phyloP scores from a whole-genome alignment of 2,797 vertebrate genomes.

The Coendou prehensilis region DNA sequence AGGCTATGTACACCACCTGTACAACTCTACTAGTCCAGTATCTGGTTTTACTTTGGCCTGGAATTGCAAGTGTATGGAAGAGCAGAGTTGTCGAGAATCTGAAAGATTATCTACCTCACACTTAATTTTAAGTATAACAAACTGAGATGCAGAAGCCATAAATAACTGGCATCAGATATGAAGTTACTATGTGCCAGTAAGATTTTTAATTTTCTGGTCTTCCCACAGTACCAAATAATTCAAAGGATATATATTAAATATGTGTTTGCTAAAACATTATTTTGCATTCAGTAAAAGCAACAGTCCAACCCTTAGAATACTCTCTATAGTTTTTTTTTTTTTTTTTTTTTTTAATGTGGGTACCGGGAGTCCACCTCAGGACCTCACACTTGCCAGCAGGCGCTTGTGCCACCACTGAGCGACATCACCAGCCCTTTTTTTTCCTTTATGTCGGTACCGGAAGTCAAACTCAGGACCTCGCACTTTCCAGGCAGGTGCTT shows the following conservation, averaged over 20 bases:
- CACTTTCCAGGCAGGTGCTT: no score
- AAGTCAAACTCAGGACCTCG: no score
- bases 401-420: no score
- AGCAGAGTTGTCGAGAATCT: neutral
- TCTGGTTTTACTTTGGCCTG: neutral
- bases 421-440: no score
- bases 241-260: neutral
- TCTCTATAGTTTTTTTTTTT: neutral
- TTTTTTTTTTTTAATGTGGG: neutral
- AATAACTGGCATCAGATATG: neutral
- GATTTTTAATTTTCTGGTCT: neutral
- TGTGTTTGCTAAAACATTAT: neutral
- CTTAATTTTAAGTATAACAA: conserved; percentile 17
- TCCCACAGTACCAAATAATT: conserved; percentile 7
- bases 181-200: conserved; percentile 5
- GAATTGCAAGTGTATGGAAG: neutral
- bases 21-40: neutral
- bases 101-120: neutral
- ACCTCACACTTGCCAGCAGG: no score
- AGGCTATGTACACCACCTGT: neutral
- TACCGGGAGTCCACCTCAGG: no score
- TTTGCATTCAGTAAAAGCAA: neutral
- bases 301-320: neutral
- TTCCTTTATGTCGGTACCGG: no score
- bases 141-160: neutral